These are phyloP conservation scores for Ptychoptera albimana DNA, from an alignment of 2,888 invertebrate species.

Conservation along the genomic window DNA sequence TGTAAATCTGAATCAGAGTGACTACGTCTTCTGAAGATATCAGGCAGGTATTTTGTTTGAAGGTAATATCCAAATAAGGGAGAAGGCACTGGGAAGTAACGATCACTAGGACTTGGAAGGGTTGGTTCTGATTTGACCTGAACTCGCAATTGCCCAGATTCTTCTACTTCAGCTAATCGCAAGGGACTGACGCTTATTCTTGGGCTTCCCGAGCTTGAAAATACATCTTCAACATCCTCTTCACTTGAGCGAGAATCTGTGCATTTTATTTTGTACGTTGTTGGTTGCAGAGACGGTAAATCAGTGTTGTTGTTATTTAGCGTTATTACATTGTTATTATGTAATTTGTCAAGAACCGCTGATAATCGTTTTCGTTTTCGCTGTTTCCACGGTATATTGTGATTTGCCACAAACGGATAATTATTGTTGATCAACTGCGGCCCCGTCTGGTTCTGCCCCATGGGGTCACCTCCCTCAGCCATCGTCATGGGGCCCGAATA, in stretches of 20 bases:
- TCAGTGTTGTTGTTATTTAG: conserved; percentile 24
- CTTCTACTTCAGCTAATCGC: conserved; percentile 18
- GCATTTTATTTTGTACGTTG: conserved; percentile 9
- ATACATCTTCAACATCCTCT: conserved; percentile 14
- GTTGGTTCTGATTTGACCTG: conserved; percentile 29
- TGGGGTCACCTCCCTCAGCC: conserved; percentile 51
- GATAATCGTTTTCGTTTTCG: conserved; percentile 65
- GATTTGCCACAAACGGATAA: conserved; percentile 42
- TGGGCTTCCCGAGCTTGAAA: conserved; percentile 19
- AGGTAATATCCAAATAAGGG: conserved; percentile 41
- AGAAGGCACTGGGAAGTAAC: conserved; percentile 29
- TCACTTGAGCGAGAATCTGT: conserved; percentile 11
- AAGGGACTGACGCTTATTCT: conserved; percentile 25
- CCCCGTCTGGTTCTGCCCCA: conserved; percentile 33
- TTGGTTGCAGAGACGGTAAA: neutral
- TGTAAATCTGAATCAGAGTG: conserved; percentile 18
- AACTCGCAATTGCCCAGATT: conserved; percentile 23
- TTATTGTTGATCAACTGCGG: conserved; percentile 35
- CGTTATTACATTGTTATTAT: conserved; percentile 32
- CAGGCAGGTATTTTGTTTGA: conserved; percentile 44
- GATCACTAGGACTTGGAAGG: conserved; percentile 27
- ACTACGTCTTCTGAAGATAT: conserved; percentile 36
- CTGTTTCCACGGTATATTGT: conserved; percentile 47
- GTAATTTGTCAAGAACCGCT: conserved; percentile 62
- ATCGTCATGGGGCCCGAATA: conserved; percentile 46